phyloP scores from a whole-genome alignment of 2,113 vertebrate species.

The Epinephelus fuscoguttatus region DNA sequence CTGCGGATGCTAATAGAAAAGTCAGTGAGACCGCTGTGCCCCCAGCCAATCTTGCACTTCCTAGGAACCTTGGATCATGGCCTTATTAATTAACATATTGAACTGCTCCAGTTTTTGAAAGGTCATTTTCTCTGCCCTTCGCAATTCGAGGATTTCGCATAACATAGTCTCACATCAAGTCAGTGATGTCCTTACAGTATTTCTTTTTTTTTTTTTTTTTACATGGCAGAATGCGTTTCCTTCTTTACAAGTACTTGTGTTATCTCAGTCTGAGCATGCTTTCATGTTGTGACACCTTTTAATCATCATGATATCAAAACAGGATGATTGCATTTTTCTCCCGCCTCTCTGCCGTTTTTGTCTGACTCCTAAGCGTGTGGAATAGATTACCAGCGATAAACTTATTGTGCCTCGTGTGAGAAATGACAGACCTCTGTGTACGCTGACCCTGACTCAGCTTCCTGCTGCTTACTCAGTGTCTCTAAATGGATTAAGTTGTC shows the following conservation, averaged over 20 bases:
- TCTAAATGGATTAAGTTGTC: slow-evolving; percentile 85
- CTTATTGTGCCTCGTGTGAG: slow-evolving; percentile 67
- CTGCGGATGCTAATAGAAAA: slow-evolving; percentile 38
- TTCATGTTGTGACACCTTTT: slow-evolving; percentile 31
- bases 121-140: slow-evolving; percentile 56
- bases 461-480: slow-evolving; percentile 75
- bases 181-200: not conserved
- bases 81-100: slow-evolving; percentile 74
- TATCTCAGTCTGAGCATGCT: slow-evolving; percentile 15
- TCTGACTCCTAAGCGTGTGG: slow-evolving; percentile 41
- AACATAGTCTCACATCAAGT: slow-evolving; percentile 35
- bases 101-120: slow-evolving; percentile 61
- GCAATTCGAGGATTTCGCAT: slow-evolving; percentile 41
- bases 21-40: slow-evolving; percentile 44
- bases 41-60: slow-evolving; percentile 43
- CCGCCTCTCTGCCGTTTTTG: slow-evolving; percentile 20
- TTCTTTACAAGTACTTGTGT: slow-evolving; percentile 20
- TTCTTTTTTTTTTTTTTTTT: not conserved
- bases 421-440: slow-evolving; percentile 69
- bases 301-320: slow-evolving; percentile 35
- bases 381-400: slow-evolving; percentile 68
- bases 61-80: slow-evolving; percentile 47
- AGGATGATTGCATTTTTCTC: slow-evolving; percentile 25
- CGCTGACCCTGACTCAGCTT: slow-evolving; percentile 74
- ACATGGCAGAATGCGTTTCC: not conserved